Evolutionary conservation across 2,888 invertebrate species (phyloP).

Genomic region (Troilus luridus): DNA sequence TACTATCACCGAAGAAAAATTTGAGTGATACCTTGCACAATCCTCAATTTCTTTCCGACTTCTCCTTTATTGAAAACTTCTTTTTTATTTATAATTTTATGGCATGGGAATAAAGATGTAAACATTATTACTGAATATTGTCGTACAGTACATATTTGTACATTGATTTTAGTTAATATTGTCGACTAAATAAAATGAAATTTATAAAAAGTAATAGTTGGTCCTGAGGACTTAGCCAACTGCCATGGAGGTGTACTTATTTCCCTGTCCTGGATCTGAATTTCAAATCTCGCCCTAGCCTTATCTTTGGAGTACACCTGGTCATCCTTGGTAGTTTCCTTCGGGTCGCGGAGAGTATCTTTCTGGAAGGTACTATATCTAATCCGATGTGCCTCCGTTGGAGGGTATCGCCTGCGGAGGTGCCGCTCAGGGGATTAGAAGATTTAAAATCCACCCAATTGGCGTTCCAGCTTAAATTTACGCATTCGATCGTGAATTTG

Average conservation of each 20-base stretch:
- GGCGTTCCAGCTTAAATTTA: neutral
- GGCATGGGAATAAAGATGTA: too few species aligned
- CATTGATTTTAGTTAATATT: neutral
- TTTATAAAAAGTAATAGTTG: neutral
- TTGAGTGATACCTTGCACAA: too few species aligned
- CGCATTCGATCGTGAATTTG: neutral
- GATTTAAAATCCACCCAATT: neutral
- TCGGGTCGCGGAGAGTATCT: neutral
- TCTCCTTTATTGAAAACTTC: too few species aligned
- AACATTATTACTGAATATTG: too few species aligned
- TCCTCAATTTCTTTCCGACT: too few species aligned
- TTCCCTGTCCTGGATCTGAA: neutral
- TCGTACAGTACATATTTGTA: too few species aligned
- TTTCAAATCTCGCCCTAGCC: neutral
- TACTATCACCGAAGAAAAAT: too few species aligned
- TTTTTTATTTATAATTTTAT: too few species aligned
- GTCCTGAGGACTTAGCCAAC: neutral
- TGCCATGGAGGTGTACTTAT: neutral
- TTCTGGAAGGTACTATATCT: neutral
- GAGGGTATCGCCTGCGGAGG: neutral
- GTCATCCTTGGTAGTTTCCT: neutral
- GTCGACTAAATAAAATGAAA: neutral
- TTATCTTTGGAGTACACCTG: constrained; percentile 24
- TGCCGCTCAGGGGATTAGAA: neutral
- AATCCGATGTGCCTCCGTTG: neutral